Evolutionary conservation across 2,113 vertebrate species (phyloP), one percentile per base, ranked within the genome.

Genomic region (Anthoscopus minutus): DNA sequence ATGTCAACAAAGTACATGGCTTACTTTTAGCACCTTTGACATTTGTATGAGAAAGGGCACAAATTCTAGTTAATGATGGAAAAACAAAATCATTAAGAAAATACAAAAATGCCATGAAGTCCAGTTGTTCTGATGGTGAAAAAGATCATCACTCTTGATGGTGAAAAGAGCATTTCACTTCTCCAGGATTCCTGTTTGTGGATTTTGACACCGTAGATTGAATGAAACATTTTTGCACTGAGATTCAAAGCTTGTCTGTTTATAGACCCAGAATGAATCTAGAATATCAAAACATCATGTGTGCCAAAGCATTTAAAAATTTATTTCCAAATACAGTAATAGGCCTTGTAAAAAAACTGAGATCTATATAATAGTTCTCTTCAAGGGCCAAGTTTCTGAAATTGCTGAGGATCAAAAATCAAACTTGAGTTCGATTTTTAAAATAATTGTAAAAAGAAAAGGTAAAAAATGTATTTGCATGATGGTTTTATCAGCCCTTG

Each of bases 161-260:
- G 27, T 47, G 35, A 45, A n/a, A n/a, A n/a, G n/a, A n/a, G n/a
- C 47, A 16, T 10, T 62, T 44, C 31, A 9, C 10, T 81, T 64
- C 69, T 76, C 11, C 17, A 44, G 12, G 60, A 18, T 37, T 71
- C 8, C 42, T 69, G 0, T 38, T 60, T 62, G 10, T 88, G 4
- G 4, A 16, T 70, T 80, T 57, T 38, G 14, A 28, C 9, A 10
- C 0, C 0, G 10, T 23, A 50, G 13, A 50, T 45, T 12, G 45
- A 70, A 44, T n/a, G 18, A 74, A 85, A 79, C 1, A 3, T 71
- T 79, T 48, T 72, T 89, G 31, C n/a, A 40, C 27, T 33, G 40
- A 51, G 38, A 47, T 81, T 50, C 33, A 51, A n/a, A 83, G 7
- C 4, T 66, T 35, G 22, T 7, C 38, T 74, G 1, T 77, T 61